Evolutionary conservation across 2,797 vertebrate species (phyloP).

Genomic region (Manis javanica): DNA sequence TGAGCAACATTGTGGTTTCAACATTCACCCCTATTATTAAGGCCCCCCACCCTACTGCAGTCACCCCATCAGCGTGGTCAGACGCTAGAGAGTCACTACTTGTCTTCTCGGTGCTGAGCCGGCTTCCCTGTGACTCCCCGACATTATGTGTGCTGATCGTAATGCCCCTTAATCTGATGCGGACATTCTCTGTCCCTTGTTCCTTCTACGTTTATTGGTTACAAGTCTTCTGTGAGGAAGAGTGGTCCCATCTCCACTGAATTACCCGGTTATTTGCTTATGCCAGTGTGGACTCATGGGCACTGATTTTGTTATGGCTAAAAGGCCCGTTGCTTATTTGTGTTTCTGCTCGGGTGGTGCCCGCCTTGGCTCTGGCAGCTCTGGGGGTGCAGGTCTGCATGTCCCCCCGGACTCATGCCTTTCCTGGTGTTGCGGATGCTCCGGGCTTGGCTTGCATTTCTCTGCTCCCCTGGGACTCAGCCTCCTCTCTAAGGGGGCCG

Average conservation of each 20-base stretch:
- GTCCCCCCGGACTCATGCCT: fast-evolving
- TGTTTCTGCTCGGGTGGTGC: fast-evolving
- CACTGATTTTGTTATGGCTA: background rate
- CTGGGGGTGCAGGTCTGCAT: background rate
- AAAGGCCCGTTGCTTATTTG: fast-evolving
- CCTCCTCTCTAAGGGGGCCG: background rate
- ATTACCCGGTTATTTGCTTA: no score
- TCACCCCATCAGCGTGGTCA: no score
- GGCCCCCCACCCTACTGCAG: no score
- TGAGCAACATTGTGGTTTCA: no score
- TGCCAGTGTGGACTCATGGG: fast-evolving
- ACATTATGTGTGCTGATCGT: no score
- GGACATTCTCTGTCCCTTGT: background rate
- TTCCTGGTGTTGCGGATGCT: fast-evolving
- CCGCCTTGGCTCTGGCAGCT: fast-evolving
- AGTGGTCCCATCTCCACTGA: background rate
- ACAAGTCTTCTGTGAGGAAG: background rate
- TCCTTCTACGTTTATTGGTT: background rate
- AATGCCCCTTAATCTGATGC: no score
- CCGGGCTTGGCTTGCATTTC: background rate
- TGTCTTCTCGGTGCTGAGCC: no score
- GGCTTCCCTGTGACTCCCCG: no score
- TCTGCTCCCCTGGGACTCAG: background rate
- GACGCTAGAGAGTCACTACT: no score
- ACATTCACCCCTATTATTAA: no score